Evolutionary conservation across 2,888 invertebrate genomes (phyloP), one percentile per base, ranked within the genome.

Genomic region (Spodoptera exigua): DNA sequence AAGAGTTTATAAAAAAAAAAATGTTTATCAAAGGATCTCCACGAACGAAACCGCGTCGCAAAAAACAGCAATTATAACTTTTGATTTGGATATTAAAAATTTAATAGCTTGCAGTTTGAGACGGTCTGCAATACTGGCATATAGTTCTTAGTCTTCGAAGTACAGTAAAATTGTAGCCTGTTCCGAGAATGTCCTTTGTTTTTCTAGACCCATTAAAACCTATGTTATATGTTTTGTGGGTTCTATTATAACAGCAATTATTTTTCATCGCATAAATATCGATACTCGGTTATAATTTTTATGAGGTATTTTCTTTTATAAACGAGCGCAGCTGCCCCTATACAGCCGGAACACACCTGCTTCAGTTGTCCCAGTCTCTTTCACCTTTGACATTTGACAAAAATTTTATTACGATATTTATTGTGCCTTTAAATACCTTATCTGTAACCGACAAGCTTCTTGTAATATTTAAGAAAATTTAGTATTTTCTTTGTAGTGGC

Each of bases 321-420:
- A 73, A 73, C 69, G 73, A 64, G 70, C 56, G 85, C 89, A 88
- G 89, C 85, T 89, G 89, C 81, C 44, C 37, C 60, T 64, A 57
- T 63, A 70, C 73, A 73, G 71, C 58, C 62, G 57, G 66, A 45
- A 58, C 79, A 67, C 89, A 91, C 91, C 92, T 91, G 91, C 90
- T 79, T 73, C 47, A 71, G 66, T 69, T 80, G 78, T 82, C 80
- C 74, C 75, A 69, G 81, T 82, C 75, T 78, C 73, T 82, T 84
- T 87, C 86, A 88, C 88, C 89, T 91, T 84, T 91, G 92, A 90
- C 93, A 92, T 93, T 92, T 88, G 75, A 70, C 77, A 70, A 78
- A 62, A 73, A 63, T 70, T 65, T 55, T 68, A 79, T 74, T 53
- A 57, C 70, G 48, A 62, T 73, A 77, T 80, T 80, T 76, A 70